Evolutionary conservation across 1,140 invertebrate genomes (phyloP), one percentile per base, ranked within the genome.

Genomic region (Spodoptera frugiperda): DNA sequence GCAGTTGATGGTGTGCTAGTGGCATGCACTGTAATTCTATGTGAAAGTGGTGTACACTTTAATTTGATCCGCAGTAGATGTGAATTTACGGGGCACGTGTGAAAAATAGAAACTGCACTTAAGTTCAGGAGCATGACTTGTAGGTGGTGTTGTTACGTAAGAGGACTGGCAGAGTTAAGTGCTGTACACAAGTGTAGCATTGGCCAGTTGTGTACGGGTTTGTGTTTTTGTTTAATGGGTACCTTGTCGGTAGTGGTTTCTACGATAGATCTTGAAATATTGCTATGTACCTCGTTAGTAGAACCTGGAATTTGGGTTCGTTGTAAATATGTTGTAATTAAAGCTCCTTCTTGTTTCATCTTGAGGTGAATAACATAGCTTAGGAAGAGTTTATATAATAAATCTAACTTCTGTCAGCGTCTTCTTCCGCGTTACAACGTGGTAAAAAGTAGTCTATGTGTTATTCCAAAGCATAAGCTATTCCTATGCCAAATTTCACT

Each of bases 31-130:
- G 55, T 73, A 61, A 73, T 73, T 61, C 71, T n/a, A 30, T 17
- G 71, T 73, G 71, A 73, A 73, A 73, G 71, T 61, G 46, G 39
- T 73, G 71, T 49, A 73, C 25, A 59, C 71, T 61, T 73, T 73
- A 61, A 73, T 73, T 59, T 73, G 71, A 73, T 73, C 71, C 55
- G 44, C 53, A 49, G 55, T 73, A 46, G 39, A 73, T 59, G 71
- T 21, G 39, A 73, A 61, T 73, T 73, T 73, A 73, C 14, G 12
- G 39, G 14, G 55, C 39, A 73, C 71, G 71, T 61, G 71, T 73
- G 71, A 73, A 44, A 61, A 59, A 73, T 73, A 73, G 54, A 73
- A 73, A 73, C 39, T 73, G 44, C 71, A 25, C 65, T 46, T 73
- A 61, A 59, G 54, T 59, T 73, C 54, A 59, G 53, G 70, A 65